These are phyloP conservation scores for Pangasius djambal DNA, from an alignment of 2,797 vertebrate species.

Conservation along the genomic window DNA sequence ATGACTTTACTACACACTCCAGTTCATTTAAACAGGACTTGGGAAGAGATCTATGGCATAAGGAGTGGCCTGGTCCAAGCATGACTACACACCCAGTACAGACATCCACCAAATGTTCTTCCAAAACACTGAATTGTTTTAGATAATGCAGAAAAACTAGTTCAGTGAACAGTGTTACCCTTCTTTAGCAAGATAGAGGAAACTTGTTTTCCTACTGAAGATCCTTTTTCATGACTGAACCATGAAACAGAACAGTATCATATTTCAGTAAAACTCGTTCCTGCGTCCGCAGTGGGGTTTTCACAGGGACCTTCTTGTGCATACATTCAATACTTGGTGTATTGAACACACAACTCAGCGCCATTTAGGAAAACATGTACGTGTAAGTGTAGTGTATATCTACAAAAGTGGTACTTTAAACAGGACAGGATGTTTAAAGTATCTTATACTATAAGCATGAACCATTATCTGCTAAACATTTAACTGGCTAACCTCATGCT, in stretches of 20 bases:
- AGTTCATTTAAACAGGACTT: slow-evolving; percentile 10
- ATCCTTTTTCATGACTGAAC: neutral
- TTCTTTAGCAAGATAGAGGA: neutral
- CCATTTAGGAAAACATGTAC: neutral
- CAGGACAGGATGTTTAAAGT: neutral
- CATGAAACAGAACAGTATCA: neutral
- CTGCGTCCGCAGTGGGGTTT: neutral
- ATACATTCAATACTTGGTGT: neutral
- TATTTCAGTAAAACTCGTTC: neutral
- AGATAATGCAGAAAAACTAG: slow-evolving; percentile 2
- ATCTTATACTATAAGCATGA: neutral
- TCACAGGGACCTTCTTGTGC: neutral
- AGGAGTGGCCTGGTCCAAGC: slow-evolving; percentile 16
- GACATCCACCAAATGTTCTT: neutral
- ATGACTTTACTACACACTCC: neutral
- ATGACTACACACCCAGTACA: neutral
- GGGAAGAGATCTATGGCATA: neutral
- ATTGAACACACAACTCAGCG: neutral
- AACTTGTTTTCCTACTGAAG: slow-evolving; percentile 25
- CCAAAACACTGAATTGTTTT: neutral
- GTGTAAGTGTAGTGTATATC: neutral
- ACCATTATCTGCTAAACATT: neutral
- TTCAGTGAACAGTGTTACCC: neutral
- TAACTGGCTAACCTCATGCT: neutral
- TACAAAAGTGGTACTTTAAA: neutral